These are phyloP conservation scores for Barypeithes pellucidus DNA, from an alignment of 2,888 invertebrate species.

Conservation along the genomic window DNA sequence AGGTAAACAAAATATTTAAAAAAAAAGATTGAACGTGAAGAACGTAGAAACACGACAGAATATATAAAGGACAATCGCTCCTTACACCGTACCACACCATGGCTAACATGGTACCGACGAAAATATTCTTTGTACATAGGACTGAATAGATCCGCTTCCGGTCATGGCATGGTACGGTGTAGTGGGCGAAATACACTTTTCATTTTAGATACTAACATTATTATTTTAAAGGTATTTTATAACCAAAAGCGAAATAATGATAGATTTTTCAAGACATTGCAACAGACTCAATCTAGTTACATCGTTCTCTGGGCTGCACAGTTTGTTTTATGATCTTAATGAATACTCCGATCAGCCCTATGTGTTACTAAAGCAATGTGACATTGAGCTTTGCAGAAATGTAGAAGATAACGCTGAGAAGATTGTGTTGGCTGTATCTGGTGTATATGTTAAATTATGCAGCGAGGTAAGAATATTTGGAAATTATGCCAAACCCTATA, in stretches of 20 bases:
- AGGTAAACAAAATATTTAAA: slow-evolving; percentile 50
- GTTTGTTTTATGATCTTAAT: slow-evolving; percentile 68
- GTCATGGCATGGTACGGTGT: no score
- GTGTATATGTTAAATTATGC: slow-evolving; percentile 81
- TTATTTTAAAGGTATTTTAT: slow-evolving; percentile 68
- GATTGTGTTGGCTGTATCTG: slow-evolving; percentile 78
- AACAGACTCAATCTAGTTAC: slow-evolving; percentile 78
- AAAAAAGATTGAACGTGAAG: background rate
- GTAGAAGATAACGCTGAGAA: slow-evolving; percentile 79
- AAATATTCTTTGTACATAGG: no score
- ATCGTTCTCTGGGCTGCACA: slow-evolving; percentile 76
- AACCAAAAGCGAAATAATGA: slow-evolving; percentile 79
- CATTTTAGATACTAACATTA: background rate
- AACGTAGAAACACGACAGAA: no score
- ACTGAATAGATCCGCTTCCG: no score
- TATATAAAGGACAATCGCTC: no score
- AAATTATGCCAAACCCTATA: background rate
- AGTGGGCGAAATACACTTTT: no score
- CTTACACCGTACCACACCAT: no score
- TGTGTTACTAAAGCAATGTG: slow-evolving; percentile 79
- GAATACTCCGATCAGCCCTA: slow-evolving; percentile 71
- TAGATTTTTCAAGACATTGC: slow-evolving; percentile 81
- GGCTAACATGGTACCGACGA: no score
- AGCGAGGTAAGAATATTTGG: slow-evolving; percentile 73
- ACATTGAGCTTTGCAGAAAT: slow-evolving; percentile 79